These are phyloP conservation scores for Flabesymbios commensalis DNA, from an alignment of 2,888 invertebrate species.

Conservation along the genomic window DNA sequence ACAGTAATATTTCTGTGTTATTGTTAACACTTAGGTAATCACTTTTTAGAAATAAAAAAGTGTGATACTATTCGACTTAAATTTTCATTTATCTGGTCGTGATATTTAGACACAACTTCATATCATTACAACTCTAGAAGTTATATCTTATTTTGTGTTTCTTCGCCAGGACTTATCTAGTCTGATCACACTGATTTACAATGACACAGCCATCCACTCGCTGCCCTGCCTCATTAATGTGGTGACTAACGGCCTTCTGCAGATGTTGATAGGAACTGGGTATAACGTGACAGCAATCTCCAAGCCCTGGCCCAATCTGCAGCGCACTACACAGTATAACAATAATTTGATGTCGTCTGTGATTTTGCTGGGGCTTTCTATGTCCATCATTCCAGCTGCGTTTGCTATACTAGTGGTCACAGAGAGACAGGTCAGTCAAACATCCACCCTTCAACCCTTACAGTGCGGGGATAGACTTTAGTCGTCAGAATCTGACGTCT, in stretches of 20 bases:
- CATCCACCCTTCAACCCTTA: not conserved
- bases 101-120: too few relatives aligned
- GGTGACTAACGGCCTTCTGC: conserved; percentile 40
- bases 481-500: too few relatives aligned
- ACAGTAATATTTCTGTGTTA: too few relatives aligned
- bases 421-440: conserved; percentile 74
- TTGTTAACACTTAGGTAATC: too few relatives aligned
- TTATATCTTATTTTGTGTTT: too few relatives aligned
- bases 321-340: conserved; percentile 56
- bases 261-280: conserved; percentile 4
- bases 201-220: conserved; percentile 79
- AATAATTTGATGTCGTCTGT: too few relatives aligned
- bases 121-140: too few relatives aligned
- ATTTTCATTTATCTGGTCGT: too few relatives aligned
- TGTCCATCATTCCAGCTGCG: conserved; percentile 77
- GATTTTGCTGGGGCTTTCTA: conserved; percentile 79
- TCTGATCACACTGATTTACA: conserved; percentile 60
- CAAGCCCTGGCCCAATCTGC: conserved; percentile 19
- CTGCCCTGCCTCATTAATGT: conserved; percentile 68
- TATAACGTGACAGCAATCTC: not conserved
- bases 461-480: too few relatives aligned
- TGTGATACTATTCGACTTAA: too few relatives aligned
- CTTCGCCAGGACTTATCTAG: too few relatives aligned
- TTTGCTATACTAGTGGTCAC: conserved; percentile 80
- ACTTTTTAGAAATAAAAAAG: too few relatives aligned